phyloP scores from a whole-genome alignment of 1,140 invertebrate genomes.

The Zophobas morio region DNA sequence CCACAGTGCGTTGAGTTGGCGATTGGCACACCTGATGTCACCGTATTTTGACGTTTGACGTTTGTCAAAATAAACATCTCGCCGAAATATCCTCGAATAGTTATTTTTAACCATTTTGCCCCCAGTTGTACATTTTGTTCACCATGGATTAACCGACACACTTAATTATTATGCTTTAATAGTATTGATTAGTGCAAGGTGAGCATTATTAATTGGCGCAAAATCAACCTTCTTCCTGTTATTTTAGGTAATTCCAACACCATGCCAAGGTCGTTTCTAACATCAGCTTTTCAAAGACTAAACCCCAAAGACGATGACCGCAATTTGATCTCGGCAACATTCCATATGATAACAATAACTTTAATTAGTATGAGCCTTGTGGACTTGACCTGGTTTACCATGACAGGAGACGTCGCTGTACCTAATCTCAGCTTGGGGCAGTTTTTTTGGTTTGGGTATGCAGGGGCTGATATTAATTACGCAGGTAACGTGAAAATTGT shows the following conservation, averaged over 20 bases:
- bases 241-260: conserved; percentile 6
- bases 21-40: too few species aligned
- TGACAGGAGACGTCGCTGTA: conserved; percentile 61
- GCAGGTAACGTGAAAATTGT: conserved; percentile 51
- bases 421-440: conserved; percentile 63
- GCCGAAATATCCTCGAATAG: too few species aligned
- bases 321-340: conserved; percentile 65
- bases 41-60: too few species aligned
- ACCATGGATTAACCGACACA: too few species aligned
- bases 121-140: too few species aligned
- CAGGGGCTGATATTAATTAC: conserved; percentile 54
- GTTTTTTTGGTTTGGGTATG: conserved; percentile 66
- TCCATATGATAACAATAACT: conserved; percentile 65
- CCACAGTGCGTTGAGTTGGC: too few species aligned
- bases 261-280: conserved; percentile 30
- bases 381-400: conserved; percentile 64
- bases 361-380: conserved; percentile 65
- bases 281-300: conserved; percentile 55
- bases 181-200: not conserved
- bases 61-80: too few species aligned
- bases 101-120: too few species aligned
- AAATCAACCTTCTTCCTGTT: too few species aligned
- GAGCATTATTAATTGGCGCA: not conserved
- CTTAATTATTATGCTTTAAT: too few species aligned
- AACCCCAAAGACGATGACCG: conserved; percentile 64